phyloP scores from a whole-genome alignment of 2,888 invertebrate genomes.

The Drosophila silvestris region DNA sequence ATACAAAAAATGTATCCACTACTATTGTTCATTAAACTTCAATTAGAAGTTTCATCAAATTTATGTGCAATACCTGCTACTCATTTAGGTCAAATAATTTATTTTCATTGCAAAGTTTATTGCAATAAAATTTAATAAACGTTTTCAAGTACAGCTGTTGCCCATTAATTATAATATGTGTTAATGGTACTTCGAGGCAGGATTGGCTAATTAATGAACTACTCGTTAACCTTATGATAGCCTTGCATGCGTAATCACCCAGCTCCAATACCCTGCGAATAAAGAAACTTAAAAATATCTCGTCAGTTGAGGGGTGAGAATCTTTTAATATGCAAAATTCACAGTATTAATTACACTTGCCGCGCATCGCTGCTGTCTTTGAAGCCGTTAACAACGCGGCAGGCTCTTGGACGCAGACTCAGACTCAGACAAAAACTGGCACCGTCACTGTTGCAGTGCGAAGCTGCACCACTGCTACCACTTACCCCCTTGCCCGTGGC shows the following conservation, averaged over 20 bases:
- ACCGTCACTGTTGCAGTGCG: constrained; percentile 15
- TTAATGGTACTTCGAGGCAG: background rate
- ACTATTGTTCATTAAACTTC: background rate
- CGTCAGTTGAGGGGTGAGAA: constrained; percentile 37
- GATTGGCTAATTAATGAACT: constrained; percentile 5
- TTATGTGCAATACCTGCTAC: background rate
- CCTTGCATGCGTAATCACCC: background rate
- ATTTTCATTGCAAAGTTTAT: background rate
- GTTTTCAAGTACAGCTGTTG: background rate
- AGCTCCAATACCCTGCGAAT: constrained; percentile 21
- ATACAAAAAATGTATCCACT: background rate
- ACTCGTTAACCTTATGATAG: background rate
- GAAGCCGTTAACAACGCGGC: constrained; percentile 75
- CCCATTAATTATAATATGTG: background rate
- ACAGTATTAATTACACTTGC: constrained; percentile 80
- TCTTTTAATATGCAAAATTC: constrained; percentile 78
- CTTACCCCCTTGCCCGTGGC: background rate
- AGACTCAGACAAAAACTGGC: constrained; percentile 8
- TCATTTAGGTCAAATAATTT: background rate
- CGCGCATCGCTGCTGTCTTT: constrained; percentile 72
- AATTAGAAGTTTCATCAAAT: background rate
- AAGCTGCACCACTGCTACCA: background rate
- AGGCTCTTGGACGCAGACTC: constrained; percentile 23
- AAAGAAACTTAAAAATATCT: constrained; percentile 15
- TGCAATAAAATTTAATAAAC: background rate